Evolutionary conservation across 1,140 invertebrate species (phyloP).

Genomic region (Bactericera cockerelli): DNA sequence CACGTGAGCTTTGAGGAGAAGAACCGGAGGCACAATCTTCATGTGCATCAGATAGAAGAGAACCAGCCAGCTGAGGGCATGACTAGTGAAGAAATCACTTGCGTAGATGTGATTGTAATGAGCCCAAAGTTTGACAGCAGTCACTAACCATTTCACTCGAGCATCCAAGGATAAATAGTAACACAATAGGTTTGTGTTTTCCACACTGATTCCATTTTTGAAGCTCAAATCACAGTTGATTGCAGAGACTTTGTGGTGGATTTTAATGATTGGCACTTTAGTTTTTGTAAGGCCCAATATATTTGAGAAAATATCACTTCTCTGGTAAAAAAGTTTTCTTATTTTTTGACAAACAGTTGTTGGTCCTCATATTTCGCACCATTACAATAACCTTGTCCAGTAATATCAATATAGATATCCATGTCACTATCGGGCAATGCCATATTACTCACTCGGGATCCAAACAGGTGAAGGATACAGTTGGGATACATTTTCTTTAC

Average conservation of each 20-base stretch:
- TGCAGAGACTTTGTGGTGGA: constrained; percentile 29
- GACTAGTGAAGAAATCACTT: constrained; percentile 28
- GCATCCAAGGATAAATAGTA: constrained; percentile 26
- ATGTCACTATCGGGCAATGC: constrained; percentile 31
- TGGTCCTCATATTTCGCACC: not conserved
- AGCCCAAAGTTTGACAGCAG: constrained; percentile 36
- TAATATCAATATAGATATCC: constrained; percentile 34
- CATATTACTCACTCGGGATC: constrained; percentile 32
- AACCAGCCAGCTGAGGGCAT: constrained; percentile 30
- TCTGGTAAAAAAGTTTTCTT: not conserved
- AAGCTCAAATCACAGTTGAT: constrained; percentile 40
- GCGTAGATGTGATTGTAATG: constrained; percentile 25
- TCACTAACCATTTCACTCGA: constrained; percentile 25
- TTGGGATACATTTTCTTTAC: not conserved
- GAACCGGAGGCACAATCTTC: constrained; percentile 23
- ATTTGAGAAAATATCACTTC: not conserved
- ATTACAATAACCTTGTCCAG: not conserved
- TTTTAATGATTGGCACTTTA: constrained; percentile 37
- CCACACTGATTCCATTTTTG: constrained; percentile 34
- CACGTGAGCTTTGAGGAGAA: not conserved
- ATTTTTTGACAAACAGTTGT: constrained; percentile 5
- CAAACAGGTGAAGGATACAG: constrained; percentile 25
- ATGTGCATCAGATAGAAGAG: constrained; percentile 29
- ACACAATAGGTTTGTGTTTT: constrained; percentile 36
- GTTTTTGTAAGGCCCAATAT: not conserved